Evolutionary conservation across 92 coral and sea anemone genomes (phyloP).

Genomic region (Scolanthus callimorphus): DNA sequence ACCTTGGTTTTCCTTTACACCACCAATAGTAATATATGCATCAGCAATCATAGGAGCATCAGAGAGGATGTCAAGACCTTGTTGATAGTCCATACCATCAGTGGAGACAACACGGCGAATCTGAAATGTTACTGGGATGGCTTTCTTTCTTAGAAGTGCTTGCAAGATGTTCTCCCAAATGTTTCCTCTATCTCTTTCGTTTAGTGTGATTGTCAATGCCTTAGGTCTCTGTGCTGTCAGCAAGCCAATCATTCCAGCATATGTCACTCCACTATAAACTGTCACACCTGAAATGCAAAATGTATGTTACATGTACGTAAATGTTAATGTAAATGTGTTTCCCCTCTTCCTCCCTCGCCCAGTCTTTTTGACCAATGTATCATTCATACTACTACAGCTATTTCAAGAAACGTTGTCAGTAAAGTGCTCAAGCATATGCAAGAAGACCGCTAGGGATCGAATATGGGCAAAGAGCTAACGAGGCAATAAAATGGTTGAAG

Average conservation of each 20-base stretch:
- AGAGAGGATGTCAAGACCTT: constrained; percentile 48
- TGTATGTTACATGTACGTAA: too few relatives aligned
- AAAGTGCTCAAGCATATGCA: too few relatives aligned
- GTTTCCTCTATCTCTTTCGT: constrained; percentile 80
- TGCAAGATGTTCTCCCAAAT: constrained; percentile 69
- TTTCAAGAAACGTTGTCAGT: too few relatives aligned
- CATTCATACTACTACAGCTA: too few relatives aligned
- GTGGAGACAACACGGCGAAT: constrained; percentile 57
- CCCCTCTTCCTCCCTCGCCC: too few relatives aligned
- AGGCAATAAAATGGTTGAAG: too few relatives aligned
- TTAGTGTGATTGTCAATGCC: constrained; percentile 63
- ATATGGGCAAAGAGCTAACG: too few relatives aligned
- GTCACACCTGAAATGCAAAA: constrained; percentile 44
- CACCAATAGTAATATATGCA: constrained; percentile 73
- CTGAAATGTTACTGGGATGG: constrained; percentile 64
- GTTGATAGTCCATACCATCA: constrained; percentile 47
- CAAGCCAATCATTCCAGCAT: constrained; percentile 81
- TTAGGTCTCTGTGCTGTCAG: constrained; percentile 78
- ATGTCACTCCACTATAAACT: constrained; percentile 79
- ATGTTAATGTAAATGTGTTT: too few relatives aligned
- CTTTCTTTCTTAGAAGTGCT: constrained; percentile 70
- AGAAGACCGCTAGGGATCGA: too few relatives aligned
- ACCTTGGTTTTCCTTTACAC: constrained; percentile 71
- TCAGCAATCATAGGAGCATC: constrained; percentile 58
- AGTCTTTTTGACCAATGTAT: too few relatives aligned